phyloP scores from a whole-genome alignment of 2,888 invertebrate species.

The Sarcophaga caerulescens region DNA sequence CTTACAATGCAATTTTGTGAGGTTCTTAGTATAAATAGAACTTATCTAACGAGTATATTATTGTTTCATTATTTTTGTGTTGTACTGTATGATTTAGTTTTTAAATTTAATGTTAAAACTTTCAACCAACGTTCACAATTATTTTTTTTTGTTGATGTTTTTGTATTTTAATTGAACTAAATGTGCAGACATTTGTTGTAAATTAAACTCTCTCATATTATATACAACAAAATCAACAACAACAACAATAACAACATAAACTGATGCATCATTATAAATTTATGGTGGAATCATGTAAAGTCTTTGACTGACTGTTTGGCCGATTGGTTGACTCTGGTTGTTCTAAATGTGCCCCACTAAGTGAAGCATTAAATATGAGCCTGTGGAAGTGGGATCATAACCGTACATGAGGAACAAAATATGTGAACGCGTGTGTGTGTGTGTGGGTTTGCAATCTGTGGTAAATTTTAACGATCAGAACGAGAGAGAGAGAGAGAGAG shows the following conservation, averaged over 20 bases:
- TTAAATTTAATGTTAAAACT: constrained; percentile 27
- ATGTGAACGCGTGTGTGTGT: not conserved
- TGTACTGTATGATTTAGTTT: not conserved
- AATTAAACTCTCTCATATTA: constrained; percentile 51
- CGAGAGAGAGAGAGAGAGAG: constrained; percentile 13
- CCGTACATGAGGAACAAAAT: not conserved
- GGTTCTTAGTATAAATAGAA: no score
- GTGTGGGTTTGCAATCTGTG: constrained; percentile 54
- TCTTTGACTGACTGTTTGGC: constrained; percentile 15
- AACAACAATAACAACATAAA: not conserved
- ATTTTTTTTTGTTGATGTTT: not conserved
- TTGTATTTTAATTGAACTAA: constrained; percentile 45
- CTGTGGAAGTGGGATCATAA: constrained; percentile 38
- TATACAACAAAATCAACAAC: constrained; percentile 1
- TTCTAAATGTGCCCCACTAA: not conserved
- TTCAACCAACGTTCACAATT: not conserved
- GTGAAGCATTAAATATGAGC: not conserved
- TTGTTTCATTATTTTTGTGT: no score
- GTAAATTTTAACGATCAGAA: constrained; percentile 56
- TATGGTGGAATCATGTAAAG: constrained; percentile 10
- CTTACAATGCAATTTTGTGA: no score
- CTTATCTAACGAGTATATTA: no score
- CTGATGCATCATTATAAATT: constrained; percentile 19
- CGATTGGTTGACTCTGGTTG: no score
- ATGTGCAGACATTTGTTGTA: constrained; percentile 64